Evolutionary conservation across 2,113 vertebrate species (phyloP).

Genomic region (Mus musculus): GRCm39 chr3:23724501-23725000

Average conservation of each 20-base stretch:
- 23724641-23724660: background rate
- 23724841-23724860: background rate
- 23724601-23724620: background rate
- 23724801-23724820: background rate
- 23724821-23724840: background rate
- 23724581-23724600: background rate
- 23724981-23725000: background rate
- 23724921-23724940: background rate
- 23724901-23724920: background rate
- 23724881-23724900: background rate
- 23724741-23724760: background rate
- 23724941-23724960: background rate
- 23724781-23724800: background rate
- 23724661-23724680: background rate
- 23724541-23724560: background rate
- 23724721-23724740: background rate
- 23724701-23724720: background rate
- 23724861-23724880: conserved; percentile 9
- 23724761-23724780: background rate
- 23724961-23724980: background rate
- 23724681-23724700: background rate
- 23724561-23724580: conserved; percentile 6
- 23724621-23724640: background rate
- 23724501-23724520: background rate
- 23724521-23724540: background rate